phyloP scores from a whole-genome alignment of 2,113 vertebrate species.

The Sylvietta virens region DNA sequence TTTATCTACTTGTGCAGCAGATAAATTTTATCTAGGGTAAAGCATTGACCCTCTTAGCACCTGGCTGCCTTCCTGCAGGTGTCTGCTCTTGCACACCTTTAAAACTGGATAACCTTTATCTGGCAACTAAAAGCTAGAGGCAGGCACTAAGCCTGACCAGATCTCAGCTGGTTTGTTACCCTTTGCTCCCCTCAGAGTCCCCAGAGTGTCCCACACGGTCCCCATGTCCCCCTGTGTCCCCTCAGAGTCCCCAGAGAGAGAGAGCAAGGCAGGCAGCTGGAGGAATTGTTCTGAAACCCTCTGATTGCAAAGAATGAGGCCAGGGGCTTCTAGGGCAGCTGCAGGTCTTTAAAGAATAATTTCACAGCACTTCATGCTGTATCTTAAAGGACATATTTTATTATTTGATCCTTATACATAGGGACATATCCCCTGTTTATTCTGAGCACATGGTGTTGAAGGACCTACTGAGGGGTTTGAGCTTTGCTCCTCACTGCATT shows the following conservation, averaged over 20 bases:
- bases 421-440: neutral
- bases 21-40: neutral
- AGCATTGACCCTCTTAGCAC: neutral
- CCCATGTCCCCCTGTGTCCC: no score
- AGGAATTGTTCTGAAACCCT: neutral
- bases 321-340: neutral
- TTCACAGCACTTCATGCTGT: neutral
- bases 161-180: neutral
- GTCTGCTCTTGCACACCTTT: neutral
- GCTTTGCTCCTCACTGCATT: neutral
- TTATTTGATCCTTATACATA: neutral
- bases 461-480: neutral
- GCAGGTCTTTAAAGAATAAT: neutral
- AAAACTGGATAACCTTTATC: neutral
- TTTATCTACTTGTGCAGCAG: neutral
- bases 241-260: neutral
- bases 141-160: neutral
- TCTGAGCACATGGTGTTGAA: neutral
- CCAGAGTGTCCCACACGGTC: no score
- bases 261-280: neutral
- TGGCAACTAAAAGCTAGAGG: neutral
- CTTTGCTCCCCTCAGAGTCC: neutral
- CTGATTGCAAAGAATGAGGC: neutral
- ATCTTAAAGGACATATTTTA: neutral
- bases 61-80: neutral